Percentiles rank a stretch among this genome's conserved stretches.
These are phyloP conservation scores for Ranitomeya variabilis DNA, from an alignment of 2,113 vertebrate genomes.

Conservation along the genomic window DNA sequence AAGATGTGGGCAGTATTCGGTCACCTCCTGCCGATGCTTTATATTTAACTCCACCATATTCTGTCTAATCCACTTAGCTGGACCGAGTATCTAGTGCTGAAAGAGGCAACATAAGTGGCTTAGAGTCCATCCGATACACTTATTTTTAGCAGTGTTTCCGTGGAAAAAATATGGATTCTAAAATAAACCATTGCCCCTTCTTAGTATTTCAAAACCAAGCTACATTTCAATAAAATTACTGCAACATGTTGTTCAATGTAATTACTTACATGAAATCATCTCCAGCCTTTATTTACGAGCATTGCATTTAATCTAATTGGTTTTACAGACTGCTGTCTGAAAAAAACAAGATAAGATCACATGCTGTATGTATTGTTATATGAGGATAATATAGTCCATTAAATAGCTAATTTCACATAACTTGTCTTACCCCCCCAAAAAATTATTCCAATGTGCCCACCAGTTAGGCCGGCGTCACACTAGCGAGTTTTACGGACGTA, in stretches of 20 bases:
- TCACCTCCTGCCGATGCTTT: conserved; percentile 30
- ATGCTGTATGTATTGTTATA: not conserved
- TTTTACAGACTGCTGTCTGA: not conserved
- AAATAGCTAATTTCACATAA: too few relatives aligned
- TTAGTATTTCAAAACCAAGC: not conserved
- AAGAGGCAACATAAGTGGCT: conserved; percentile 49
- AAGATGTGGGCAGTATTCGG: conserved; percentile 26
- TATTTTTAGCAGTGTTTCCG: conserved; percentile 50
- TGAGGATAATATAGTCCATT: too few relatives aligned
- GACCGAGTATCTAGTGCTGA: conserved; percentile 27
- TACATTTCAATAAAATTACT: not conserved
- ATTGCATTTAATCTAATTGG: not conserved
- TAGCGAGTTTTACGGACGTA: too few relatives aligned
- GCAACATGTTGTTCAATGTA: not conserved
- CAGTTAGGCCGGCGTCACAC: too few relatives aligned
- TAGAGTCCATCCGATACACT: conserved; percentile 38
- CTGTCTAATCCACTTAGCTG: conserved; percentile 51
- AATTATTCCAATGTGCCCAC: too few relatives aligned
- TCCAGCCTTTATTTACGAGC: not conserved
- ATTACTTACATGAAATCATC: not conserved
- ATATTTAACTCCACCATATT: conserved; percentile 45
- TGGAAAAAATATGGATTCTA: conserved; percentile 24
- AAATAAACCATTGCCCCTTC: conserved; percentile 5
- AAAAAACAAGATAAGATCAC: not conserved
- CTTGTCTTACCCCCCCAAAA: too few relatives aligned